A percentile compares a stretch with the other conserved stretches of the same genome.
phyloP scores from a whole-genome alignment of 1,140 invertebrate species.

The Diorhabda carinulata region DNA sequence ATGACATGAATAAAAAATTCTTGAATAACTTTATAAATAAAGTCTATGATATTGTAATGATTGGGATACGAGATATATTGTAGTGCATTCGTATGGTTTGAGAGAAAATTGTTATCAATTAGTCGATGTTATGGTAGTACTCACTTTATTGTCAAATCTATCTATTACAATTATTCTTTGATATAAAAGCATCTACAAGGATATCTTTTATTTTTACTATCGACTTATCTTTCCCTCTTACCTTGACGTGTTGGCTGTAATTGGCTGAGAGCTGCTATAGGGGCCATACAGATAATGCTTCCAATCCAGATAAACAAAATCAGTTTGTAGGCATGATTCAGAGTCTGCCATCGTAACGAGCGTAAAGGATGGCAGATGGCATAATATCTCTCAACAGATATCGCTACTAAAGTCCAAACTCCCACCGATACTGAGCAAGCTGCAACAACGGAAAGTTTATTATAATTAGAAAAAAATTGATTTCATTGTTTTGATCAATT shows the following conservation, averaged over 20 bases:
- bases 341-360: constrained; percentile 63
- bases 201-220: too few relatives aligned
- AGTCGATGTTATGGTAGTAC: background rate
- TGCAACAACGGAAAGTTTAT: constrained; percentile 46
- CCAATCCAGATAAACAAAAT: constrained; percentile 54
- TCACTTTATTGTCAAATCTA: background rate
- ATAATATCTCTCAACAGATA: constrained; percentile 66
- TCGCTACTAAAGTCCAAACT: constrained; percentile 65
- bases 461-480: too few relatives aligned
- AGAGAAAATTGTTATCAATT: too few relatives aligned
- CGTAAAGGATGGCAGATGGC: constrained; percentile 66
- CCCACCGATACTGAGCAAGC: constrained; percentile 62
- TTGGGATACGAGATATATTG: too few relatives aligned
- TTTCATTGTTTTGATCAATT: too few relatives aligned
- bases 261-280: constrained; percentile 61
- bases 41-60: background rate
- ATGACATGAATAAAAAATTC: too few relatives aligned
- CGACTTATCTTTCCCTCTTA: constrained; percentile 32
- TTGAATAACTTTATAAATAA: too few relatives aligned
- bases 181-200: background rate
- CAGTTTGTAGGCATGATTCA: constrained; percentile 60
- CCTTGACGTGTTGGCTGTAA: constrained; percentile 57
- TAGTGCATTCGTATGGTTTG: too few relatives aligned
- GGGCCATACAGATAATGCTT: constrained; percentile 56
- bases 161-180: background rate